Percentiles rank a stretch among this genome's conserved stretches.
phyloP scores from a whole-genome alignment of 2,113 vertebrate genomes.

The Tinamus guttatus region DNA sequence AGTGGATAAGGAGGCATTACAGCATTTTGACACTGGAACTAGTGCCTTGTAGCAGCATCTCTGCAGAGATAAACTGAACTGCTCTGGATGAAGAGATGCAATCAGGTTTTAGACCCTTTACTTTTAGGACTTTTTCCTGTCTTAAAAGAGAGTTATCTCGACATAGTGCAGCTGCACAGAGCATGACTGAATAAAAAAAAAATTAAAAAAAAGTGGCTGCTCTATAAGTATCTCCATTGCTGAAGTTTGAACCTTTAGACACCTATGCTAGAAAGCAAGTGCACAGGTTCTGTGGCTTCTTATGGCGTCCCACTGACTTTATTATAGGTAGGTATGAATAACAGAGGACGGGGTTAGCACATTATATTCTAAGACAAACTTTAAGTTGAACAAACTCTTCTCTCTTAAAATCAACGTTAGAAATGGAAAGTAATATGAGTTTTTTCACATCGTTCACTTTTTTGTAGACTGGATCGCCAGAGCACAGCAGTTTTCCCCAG shows the following conservation, averaged over 20 bases:
- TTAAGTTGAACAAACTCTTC: not conserved
- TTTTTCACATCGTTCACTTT: not conserved
- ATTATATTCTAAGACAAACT: not conserved
- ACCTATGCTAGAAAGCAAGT: not conserved
- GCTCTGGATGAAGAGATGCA: not conserved
- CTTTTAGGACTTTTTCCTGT: not conserved
- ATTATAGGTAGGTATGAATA: not conserved
- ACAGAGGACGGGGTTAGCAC: accelerated
- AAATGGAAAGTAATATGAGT: not conserved
- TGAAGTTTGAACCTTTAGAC: not conserved
- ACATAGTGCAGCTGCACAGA: not conserved
- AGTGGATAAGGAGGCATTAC: accelerated
- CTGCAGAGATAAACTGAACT: not conserved
- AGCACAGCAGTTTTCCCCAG: not conserved
- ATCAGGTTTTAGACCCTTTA: not conserved
- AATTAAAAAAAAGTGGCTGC: too few relatives aligned
- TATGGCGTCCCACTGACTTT: not conserved
- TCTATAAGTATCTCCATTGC: too few relatives aligned
- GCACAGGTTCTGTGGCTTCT: accelerated
- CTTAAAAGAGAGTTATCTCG: not conserved
- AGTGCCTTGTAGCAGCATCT: not conserved
- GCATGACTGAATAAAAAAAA: too few relatives aligned
- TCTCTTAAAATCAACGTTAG: not conserved
- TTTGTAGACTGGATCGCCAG: accelerated
- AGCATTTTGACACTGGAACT: not conserved